Percentiles rank a stretch among this genome's conserved stretches.
Evolutionary conservation across 2,113 vertebrate species (phyloP).

Genomic region (Gobius niger): DNA sequence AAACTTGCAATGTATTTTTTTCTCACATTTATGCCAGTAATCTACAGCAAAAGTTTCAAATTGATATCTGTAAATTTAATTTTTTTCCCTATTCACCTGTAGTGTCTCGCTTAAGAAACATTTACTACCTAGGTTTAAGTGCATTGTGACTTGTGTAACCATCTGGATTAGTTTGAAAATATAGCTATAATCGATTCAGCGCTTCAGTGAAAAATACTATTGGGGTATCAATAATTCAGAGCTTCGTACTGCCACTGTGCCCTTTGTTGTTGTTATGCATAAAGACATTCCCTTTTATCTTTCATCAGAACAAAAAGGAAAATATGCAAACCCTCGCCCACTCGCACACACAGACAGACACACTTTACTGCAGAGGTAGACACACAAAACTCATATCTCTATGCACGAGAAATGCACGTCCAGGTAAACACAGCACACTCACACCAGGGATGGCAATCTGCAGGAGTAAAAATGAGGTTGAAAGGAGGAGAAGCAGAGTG

Average conservation of each 20-base stretch:
- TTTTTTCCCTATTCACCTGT: too few species aligned
- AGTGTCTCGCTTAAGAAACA: too few species aligned
- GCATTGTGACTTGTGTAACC: not conserved
- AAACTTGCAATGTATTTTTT: too few species aligned
- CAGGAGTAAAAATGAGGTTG: constrained; percentile 47
- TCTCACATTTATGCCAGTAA: too few species aligned
- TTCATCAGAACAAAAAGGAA: constrained; percentile 1
- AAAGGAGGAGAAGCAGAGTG: constrained; percentile 66
- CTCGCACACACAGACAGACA: not conserved
- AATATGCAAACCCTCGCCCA: constrained; percentile 18
- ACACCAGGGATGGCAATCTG: constrained; percentile 18
- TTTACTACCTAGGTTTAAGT: too few species aligned
- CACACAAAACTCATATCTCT: constrained; percentile 21
- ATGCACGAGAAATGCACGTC: constrained; percentile 6
- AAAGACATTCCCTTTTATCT: constrained; percentile 23
- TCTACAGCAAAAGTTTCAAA: too few species aligned
- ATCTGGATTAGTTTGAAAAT: not conserved
- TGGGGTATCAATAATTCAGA: constrained; percentile 7
- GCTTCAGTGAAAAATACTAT: not conserved
- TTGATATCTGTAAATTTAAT: too few species aligned
- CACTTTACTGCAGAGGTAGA: constrained; percentile 12
- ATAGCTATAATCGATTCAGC: not conserved
- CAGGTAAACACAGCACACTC: not conserved
- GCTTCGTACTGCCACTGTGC: not conserved
- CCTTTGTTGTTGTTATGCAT: constrained; percentile 6